These are phyloP conservation scores for Apostichopus leukothele DNA, from an alignment of 53 echinoderm and acorn worm species.

Conservation along the genomic window DNA sequence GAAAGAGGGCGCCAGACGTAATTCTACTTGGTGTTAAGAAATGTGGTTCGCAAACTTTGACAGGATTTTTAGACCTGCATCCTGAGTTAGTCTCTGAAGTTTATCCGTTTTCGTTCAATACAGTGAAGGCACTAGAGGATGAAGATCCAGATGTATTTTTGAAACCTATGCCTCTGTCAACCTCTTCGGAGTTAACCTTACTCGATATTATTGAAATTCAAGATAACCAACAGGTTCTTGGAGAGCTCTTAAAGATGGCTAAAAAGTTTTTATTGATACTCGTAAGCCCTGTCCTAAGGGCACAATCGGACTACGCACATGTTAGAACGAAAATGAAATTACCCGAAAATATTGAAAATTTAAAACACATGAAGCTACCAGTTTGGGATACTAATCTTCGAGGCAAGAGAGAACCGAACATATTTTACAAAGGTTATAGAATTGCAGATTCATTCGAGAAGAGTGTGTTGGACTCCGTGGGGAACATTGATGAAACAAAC, in stretches of 20 bases:
- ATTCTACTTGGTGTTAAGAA: constrained; percentile 40
- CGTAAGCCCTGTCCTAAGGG: constrained; percentile 12
- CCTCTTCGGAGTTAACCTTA: constrained; percentile 1
- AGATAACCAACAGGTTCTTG: not conserved
- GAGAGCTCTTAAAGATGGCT: not conserved
- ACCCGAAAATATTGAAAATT: not conserved
- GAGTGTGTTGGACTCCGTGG: constrained; percentile 2
- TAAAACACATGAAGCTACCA: not conserved
- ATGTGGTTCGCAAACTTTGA: constrained; percentile 28
- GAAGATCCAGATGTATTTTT: not conserved
- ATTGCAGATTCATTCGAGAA: constrained; percentile 35
- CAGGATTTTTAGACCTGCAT: constrained; percentile 36
- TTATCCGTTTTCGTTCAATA: not conserved
- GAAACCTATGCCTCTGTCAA: not conserved
- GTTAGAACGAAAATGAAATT: constrained; percentile 29
- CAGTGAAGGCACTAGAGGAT: not conserved
- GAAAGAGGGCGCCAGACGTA: constrained; percentile 6
- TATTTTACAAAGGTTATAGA: constrained; percentile 36
- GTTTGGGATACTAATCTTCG: constrained; percentile 20
- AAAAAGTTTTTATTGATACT: constrained; percentile 27
- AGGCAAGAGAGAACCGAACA: not conserved
- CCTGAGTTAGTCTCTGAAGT: constrained; percentile 21
- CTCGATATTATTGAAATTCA: constrained; percentile 28
- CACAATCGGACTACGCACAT: constrained; percentile 34
- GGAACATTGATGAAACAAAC: not conserved